Percentiles rank a stretch among this genome's conserved stretches.
Evolutionary conservation across 2,888 invertebrate genomes (phyloP).

Genomic region (Charanyca ferruginea): DNA sequence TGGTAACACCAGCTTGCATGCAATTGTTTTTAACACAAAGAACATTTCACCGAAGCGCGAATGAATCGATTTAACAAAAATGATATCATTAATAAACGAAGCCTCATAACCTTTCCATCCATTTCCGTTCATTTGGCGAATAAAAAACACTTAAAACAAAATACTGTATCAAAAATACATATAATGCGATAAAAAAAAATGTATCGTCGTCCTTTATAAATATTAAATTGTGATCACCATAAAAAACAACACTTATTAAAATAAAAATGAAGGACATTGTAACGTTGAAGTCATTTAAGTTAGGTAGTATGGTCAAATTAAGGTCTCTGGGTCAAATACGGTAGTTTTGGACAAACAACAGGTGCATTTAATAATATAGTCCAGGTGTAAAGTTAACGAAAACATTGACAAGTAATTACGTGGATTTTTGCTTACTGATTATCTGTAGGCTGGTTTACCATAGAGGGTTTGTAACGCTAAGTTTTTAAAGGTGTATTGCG

Average conservation of each 20-base stretch:
- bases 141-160: constrained; percentile 6
- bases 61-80: constrained; percentile 19
- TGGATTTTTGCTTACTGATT: constrained; percentile 39
- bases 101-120: constrained; percentile 4
- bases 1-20: constrained; percentile 1
- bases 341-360: constrained; percentile 62
- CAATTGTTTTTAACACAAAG: constrained; percentile 30
- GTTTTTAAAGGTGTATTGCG: constrained; percentile 37
- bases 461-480: constrained; percentile 2
- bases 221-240: constrained; percentile 25
- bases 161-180: constrained; percentile 13
- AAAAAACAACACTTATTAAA: constrained; percentile 21
- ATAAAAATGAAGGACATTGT: constrained; percentile 30
- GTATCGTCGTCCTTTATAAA: constrained; percentile 14
- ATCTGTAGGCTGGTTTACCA: constrained; percentile 17
- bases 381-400: constrained; percentile 44
- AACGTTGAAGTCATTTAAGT: constrained; percentile 22
- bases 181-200: constrained; percentile 9
- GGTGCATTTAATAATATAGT: constrained; percentile 51
- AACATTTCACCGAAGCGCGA: constrained; percentile 29
- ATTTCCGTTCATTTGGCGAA: constrained; percentile 16
- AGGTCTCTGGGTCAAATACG: constrained; percentile 59
- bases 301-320: constrained; percentile 48
- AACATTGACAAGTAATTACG: constrained; percentile 29
- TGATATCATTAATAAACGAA: constrained; percentile 23